Percentiles rank a stretch among this genome's conserved stretches.
These are phyloP conservation scores for Scaptodrosophila lebanonensis DNA, from an alignment of 1,140 invertebrate species.

Conservation along the genomic window DNA sequence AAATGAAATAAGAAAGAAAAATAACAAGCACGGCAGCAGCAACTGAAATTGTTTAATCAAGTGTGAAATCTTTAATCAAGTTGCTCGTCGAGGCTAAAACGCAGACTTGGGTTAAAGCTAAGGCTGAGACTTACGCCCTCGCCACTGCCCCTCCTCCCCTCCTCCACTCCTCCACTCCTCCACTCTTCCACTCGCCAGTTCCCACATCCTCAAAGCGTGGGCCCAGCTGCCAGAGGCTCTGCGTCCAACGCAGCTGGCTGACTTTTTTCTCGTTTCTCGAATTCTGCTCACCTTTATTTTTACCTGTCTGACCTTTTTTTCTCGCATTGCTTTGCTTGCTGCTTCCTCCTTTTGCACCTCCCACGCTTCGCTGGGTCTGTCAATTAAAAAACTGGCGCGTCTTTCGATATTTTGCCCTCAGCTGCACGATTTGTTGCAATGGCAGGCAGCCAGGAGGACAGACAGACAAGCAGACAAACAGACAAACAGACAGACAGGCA, in stretches of 20 bases:
- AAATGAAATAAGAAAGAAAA: no score
- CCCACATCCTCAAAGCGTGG: conserved; percentile 29
- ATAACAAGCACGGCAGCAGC: background rate
- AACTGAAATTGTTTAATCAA: conserved; percentile 50
- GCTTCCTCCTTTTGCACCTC: conserved; percentile 32
- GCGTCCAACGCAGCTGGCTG: conserved; percentile 59
- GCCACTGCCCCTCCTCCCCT: conserved; percentile 29
- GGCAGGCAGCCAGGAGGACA: conserved; percentile 15
- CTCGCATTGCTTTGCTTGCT: conserved; percentile 18
- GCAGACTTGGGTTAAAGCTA: background rate
- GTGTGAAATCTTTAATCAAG: conserved; percentile 69
- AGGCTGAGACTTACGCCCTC: conserved; percentile 35
- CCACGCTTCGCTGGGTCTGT: conserved; percentile 56
- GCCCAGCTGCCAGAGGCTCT: no score
- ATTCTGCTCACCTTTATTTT: background rate
- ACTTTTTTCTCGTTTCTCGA: conserved; percentile 11
- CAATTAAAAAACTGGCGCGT: conserved; percentile 58
- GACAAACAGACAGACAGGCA: conserved; percentile 19
- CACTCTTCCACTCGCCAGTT: conserved; percentile 31
- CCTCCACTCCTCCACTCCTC: conserved; percentile 18
- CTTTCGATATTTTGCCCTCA: conserved; percentile 54
- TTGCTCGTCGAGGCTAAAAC: conserved; percentile 4
- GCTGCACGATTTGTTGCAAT: conserved; percentile 60
- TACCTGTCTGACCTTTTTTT: conserved; percentile 62
- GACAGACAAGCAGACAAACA: background rate